Evolutionary conservation across 2,113 vertebrate species (phyloP).

Genomic region (Cyanistes caeruleus): DNA sequence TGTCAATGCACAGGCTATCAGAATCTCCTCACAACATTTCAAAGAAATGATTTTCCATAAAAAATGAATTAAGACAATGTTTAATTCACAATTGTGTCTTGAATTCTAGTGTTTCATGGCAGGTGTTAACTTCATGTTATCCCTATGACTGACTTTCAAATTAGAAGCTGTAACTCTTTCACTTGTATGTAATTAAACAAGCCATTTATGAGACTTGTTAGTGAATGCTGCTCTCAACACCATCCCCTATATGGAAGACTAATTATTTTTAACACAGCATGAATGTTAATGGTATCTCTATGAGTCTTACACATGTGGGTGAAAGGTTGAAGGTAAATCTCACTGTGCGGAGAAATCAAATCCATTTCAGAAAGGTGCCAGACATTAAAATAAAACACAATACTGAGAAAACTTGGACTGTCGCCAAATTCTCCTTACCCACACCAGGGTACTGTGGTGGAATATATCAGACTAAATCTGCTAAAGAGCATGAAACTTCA

Average conservation of each 20-base stretch:
- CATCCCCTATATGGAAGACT: neutral
- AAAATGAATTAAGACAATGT: neutral
- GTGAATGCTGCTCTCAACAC: neutral
- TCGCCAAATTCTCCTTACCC: neutral
- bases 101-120: neutral
- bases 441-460: neutral
- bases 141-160: neutral
- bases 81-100: neutral
- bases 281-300: constrained; percentile 31
- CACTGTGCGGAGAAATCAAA: neutral
- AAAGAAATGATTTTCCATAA: neutral
- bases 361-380: neutral
- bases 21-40: neutral
- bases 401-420: constrained; percentile 10
- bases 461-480: constrained; percentile 18
- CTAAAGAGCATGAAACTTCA: neutral
- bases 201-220: neutral
- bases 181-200: neutral
- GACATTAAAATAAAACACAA: constrained; percentile 17
- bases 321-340: constrained; percentile 4
- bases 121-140: neutral
- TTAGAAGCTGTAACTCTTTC: neutral
- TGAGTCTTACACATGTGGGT: neutral
- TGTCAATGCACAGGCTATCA: neutral
- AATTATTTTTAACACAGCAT: constrained; percentile 46